Conservation (phyloP, 2,797 vertebrate genomes). For the Macropus fuliginosus region DNA sequence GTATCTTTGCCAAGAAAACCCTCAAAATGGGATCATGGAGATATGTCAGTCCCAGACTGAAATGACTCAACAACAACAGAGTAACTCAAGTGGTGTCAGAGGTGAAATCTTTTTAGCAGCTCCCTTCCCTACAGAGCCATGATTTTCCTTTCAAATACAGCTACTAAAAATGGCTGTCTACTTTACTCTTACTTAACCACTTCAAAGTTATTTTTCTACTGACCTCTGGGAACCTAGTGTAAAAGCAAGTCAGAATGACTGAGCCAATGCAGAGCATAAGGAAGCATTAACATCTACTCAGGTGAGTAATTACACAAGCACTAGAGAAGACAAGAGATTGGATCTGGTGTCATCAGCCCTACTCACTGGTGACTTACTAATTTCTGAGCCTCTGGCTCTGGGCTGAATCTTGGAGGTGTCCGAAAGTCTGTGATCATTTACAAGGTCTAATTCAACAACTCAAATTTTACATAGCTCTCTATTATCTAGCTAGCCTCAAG, state of each 20-base stretch:
- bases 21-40: background rate
- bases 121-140: background rate
- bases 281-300: no score
- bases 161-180: background rate
- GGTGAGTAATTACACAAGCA: background rate
- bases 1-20: background rate
- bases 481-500: background rate
- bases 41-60: background rate
- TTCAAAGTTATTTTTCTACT: background rate
- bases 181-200: background rate
- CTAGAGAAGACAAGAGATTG: background rate
- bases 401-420: background rate
- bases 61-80: background rate
- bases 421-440: background rate
- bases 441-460: background rate
- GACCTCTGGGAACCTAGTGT: background rate
- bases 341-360: background rate
- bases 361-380: background rate
- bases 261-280: background rate
- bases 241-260: background rate
- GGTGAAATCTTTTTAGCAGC: background rate
- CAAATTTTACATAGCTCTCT: background rate
- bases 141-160: background rate
- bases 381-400: background rate
- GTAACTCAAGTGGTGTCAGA: background rate